Base-by-base conservation (phyloP, 1,140 invertebrate species). In the Bombus huntii region DNA sequence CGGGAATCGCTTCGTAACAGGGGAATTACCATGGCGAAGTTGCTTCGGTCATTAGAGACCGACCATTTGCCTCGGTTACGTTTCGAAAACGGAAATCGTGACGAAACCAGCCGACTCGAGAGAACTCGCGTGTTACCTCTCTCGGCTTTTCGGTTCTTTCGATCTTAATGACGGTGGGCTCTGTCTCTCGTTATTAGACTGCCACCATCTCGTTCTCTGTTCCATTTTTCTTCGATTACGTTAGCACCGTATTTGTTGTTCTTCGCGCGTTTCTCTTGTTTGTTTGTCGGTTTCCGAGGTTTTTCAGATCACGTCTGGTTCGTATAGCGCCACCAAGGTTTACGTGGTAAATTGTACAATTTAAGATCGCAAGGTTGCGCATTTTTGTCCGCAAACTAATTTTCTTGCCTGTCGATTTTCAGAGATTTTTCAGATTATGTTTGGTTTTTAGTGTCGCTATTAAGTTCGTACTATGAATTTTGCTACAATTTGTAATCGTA, bases 31-130 rank as follows among this genome's bases (percentile, higher is more conserved):
- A 80, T 80, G 83, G 76, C 57, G 83, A 62, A 53, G 76, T 18
- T 62, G 57, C 57, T 53, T 42, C 68, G 83, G 83, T 85, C 83
- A 85, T 85, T 85, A 85, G 83, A 79, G 82, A 9, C 18, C 66
- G 53, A 42, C 68, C 68, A 65, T 85, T 85, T 47, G 76, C 57
- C 42, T 66, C 76, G 83, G 79, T 85, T 85, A 80, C 77, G 76
- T 85, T 80, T 85, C 77, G 83, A 80, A 71, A 85, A 85, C 83
- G 83, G 83, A 80, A 85, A 77, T 80, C 83, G 83, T 85, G 83
- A 80, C 77, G 83, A 85, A 85, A 85, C 34, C 66, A 25, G 4
- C 1, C 42, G 37, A 31, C 47, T 62, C 37, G 53, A n/a, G 39
- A 25, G 42, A 42, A 15, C 31, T 71, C 4, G 44, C 25, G 44